A percentile compares a stretch with the other conserved stretches of the same genome.
phyloP scores from a whole-genome alignment of 2,797 vertebrate genomes.

The Mastacembelus armatus region DNA sequence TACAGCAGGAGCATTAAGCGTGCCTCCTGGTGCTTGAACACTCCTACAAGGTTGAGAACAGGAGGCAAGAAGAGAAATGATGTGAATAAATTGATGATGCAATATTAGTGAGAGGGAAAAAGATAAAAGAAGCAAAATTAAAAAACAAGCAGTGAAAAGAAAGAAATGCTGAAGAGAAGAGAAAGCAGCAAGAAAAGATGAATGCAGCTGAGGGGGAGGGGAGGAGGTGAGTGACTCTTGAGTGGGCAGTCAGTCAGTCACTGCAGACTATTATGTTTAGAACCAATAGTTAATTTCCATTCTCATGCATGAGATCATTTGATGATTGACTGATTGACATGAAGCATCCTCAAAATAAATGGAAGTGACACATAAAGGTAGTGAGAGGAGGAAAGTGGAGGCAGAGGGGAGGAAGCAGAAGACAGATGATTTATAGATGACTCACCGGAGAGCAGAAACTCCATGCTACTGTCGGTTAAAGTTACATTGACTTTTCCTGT shows the following conservation, averaged over 20 bases:
- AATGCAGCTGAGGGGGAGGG: conserved; percentile 2
- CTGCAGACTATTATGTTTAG: conserved; percentile 56
- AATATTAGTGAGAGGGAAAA: conserved; percentile 12
- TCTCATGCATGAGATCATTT: conserved; percentile 76
- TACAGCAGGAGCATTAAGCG: conserved; percentile 92
- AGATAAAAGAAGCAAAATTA: background rate
- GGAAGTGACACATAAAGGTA: conserved; percentile 67
- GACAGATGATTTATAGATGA: conserved; percentile 74
- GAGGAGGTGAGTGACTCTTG: conserved; percentile 43
- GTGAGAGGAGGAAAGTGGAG: conserved; percentile 48
- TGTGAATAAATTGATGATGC: conserved; percentile 39
- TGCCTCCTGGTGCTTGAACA: conserved; percentile 96
- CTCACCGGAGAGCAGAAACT: conserved; percentile 94
- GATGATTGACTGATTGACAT: conserved; percentile 78
- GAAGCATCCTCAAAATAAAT: conserved; percentile 71
- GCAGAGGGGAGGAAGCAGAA: conserved; percentile 37
- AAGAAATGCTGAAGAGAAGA: background rate
- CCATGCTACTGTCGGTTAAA: conserved; percentile 91
- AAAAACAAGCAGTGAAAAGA: background rate
- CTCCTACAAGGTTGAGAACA: conserved; percentile 79
- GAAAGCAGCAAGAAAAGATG: background rate
- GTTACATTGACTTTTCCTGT: conserved; percentile 95
- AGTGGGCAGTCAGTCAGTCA: conserved; percentile 58
- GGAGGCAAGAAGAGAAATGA: conserved; percentile 38
- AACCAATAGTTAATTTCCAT: conserved; percentile 76